phyloP scores from a whole-genome alignment of 2,888 invertebrate genomes.

The Oscheius onirici region DNA sequence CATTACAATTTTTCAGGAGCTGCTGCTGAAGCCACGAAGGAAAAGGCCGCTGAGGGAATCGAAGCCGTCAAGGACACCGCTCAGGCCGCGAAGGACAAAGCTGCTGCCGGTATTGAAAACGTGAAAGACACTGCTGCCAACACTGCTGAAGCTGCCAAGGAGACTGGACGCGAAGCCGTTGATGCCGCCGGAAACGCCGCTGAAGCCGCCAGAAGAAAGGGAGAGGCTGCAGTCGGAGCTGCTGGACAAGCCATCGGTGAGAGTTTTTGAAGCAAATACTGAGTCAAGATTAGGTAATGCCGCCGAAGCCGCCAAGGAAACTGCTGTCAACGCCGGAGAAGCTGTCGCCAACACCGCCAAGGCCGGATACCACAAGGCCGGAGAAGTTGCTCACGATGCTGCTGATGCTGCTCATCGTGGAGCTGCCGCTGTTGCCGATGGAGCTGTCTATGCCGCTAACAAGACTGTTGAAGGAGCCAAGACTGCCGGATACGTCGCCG shows the following conservation, averaged over 20 bases:
- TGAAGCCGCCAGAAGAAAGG: not conserved
- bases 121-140: not conserved
- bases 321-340: conserved; percentile 16
- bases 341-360: conserved; percentile 16
- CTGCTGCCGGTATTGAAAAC: too few relatives aligned
- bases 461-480: conserved; percentile 17
- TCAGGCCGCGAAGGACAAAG: not conserved
- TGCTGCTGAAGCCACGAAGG: too few relatives aligned
- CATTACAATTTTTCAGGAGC: too few relatives aligned
- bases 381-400: not conserved
- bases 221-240: too few relatives aligned
- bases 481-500: not conserved
- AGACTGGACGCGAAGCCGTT: not conserved
- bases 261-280: too few relatives aligned
- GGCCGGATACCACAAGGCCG: not conserved
- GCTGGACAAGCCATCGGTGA: too few relatives aligned
- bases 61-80: not conserved
- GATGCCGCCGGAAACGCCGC: conserved; percentile 14
- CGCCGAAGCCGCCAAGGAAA: conserved; percentile 30
- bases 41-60: too few relatives aligned
- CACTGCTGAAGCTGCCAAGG: conserved; percentile 1
- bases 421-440: conserved; percentile 28
- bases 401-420: conserved; percentile 7
- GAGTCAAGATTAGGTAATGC: conserved; percentile 1
- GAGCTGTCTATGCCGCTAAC: not conserved